Percentiles rank a stretch among this genome's conserved stretches.
These are phyloP conservation scores for Dunckerocampus dactyliophorus DNA, from an alignment of 2,113 vertebrate genomes.

Conservation along the genomic window DNA sequence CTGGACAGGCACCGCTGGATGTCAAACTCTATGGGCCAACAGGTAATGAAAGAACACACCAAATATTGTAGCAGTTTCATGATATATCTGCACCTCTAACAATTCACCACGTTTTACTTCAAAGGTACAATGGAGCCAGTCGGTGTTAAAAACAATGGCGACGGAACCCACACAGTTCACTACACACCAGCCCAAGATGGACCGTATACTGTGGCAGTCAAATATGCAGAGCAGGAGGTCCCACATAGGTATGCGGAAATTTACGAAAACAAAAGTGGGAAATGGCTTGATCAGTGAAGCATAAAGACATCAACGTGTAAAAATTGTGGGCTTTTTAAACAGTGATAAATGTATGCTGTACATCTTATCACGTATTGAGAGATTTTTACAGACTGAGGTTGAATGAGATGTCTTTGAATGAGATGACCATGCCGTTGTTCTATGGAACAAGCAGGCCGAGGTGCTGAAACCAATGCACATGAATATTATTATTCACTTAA, in stretches of 20 bases:
- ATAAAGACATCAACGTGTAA: too few species aligned
- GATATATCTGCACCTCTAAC: background rate
- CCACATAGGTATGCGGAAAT: conserved; percentile 80
- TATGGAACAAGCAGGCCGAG: too few species aligned
- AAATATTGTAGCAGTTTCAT: background rate
- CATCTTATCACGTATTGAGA: too few species aligned
- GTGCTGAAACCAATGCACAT: too few species aligned
- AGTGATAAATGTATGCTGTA: too few species aligned
- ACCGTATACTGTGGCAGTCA: conserved; percentile 86
- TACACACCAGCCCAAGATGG: conserved; percentile 87
- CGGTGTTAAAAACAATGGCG: conserved; percentile 84
- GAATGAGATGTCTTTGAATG: too few species aligned
- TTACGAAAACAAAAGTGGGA: too few species aligned
- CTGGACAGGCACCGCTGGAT: conserved; percentile 83
- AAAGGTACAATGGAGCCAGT: conserved; percentile 85
- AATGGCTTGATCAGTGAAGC: too few species aligned
- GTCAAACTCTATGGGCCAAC: conserved; percentile 84
- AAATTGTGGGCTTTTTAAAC: too few species aligned
- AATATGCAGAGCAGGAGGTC: conserved; percentile 88
- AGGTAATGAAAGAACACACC: conserved; percentile 61
- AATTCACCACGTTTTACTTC: conserved; percentile 3
- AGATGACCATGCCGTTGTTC: too few species aligned
- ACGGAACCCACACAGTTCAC: conserved; percentile 87
- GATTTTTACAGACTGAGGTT: too few species aligned
- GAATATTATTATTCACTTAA: too few species aligned